Evolutionary conservation across 2,113 vertebrate species (phyloP).

Genomic region (Forbesichthys papilliferus): DNA sequence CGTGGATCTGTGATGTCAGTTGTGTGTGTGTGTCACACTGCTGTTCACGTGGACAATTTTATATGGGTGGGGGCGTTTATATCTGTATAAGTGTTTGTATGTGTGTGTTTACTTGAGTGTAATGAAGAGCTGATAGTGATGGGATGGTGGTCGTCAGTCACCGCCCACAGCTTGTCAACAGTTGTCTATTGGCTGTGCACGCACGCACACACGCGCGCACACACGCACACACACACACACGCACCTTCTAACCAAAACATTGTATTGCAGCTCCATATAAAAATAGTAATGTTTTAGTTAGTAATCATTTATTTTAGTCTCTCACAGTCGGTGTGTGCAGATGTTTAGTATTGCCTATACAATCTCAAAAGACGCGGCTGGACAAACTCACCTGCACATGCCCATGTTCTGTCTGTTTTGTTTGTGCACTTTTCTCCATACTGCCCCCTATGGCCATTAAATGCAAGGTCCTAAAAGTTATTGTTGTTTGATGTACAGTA

Average conservation of each 20-base stretch:
- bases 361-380: too few species aligned
- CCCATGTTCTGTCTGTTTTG: too few species aligned
- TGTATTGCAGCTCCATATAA: not conserved
- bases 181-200: slow-evolving; percentile 29
- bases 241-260: slow-evolving; percentile 7
- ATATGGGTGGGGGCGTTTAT: not conserved
- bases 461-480: too few species aligned
- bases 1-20: not conserved
- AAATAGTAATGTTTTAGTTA: too few species aligned
- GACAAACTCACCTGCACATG: too few species aligned
- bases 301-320: too few species aligned
- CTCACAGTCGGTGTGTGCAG: too few species aligned
- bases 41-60: not conserved
- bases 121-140: slow-evolving; percentile 62
- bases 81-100: not conserved
- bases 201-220: too few species aligned
- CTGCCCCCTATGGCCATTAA: too few species aligned
- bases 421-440: too few species aligned
- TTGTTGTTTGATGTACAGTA: too few species aligned
- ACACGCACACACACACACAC: slow-evolving; percentile 16
- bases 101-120: slow-evolving; percentile 35
- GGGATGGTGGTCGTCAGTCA: slow-evolving; percentile 65
- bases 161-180: slow-evolving; percentile 51
- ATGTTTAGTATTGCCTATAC: too few species aligned
- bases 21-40: not conserved